Conservation (phyloP, 2,113 vertebrate species). For the Vireo altiloquus region DNA sequence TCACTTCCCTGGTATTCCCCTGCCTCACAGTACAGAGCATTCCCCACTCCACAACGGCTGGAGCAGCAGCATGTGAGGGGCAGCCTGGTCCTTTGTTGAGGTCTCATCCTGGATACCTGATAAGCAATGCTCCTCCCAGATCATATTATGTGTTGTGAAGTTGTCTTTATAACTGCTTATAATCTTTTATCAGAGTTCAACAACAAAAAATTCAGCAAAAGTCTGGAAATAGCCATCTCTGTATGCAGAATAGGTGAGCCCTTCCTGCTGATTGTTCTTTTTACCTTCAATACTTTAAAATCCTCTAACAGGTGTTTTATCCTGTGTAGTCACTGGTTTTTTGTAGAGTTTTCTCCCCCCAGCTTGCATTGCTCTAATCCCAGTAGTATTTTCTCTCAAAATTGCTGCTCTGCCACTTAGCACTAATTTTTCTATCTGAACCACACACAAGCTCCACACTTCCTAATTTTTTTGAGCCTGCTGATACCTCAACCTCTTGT, state of each 20-base stretch:
- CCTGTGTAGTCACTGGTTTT: background rate
- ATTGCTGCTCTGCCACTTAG: background rate
- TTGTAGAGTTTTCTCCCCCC: background rate
- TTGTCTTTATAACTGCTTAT: background rate
- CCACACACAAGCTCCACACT: background rate
- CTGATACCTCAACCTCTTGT: background rate
- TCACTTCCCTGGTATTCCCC: background rate
- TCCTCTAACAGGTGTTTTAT: background rate
- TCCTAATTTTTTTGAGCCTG: background rate
- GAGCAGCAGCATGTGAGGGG: background rate
- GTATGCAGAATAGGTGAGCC: background rate
- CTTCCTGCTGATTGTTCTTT: background rate
- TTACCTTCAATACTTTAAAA: background rate
- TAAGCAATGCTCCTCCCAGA: background rate
- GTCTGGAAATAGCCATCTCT: background rate
- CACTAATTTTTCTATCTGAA: background rate
- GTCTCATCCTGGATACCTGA: background rate
- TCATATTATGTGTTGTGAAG: background rate
- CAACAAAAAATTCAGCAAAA: background rate
- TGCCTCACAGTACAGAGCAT: background rate
- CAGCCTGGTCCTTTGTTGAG: background rate
- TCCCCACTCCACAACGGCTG: background rate
- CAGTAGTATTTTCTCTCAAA: background rate
- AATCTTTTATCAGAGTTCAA: background rate
- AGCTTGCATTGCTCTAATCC: background rate